Evolutionary conservation across 2,113 vertebrate genomes (phyloP).

Genomic region (Eudyptes chrysolophus): DNA sequence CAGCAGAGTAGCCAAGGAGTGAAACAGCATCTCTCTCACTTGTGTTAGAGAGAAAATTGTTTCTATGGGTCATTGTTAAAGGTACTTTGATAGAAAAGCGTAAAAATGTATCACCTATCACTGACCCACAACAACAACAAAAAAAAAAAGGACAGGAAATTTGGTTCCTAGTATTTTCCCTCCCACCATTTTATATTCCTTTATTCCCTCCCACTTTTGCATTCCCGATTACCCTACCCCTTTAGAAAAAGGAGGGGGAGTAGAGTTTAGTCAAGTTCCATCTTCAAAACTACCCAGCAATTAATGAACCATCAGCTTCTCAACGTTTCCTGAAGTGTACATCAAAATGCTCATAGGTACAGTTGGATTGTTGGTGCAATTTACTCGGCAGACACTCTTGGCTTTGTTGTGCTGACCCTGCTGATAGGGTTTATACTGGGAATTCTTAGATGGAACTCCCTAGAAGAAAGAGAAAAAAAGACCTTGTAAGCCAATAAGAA

Average conservation of each 20-base stretch:
- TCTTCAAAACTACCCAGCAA: constrained; percentile 37
- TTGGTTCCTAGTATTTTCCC: neutral
- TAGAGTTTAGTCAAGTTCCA: constrained; percentile 36
- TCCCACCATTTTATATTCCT: neutral
- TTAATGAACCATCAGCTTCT: constrained; percentile 28
- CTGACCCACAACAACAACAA: neutral
- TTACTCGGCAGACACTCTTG: constrained; percentile 30
- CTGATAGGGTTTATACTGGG: constrained; percentile 29
- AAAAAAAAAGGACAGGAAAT: neutral
- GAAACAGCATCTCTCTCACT: constrained; percentile 4
- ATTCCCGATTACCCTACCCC: neutral
- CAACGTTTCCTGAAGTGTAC: neutral
- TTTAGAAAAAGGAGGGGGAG: constrained; percentile 10
- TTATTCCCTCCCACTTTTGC: constrained; percentile 36
- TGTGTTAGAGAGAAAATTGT: neutral
- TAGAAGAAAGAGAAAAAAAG: neutral
- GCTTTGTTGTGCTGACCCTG: constrained; percentile 67
- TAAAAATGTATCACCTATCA: constrained; percentile 14
- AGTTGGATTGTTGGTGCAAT: neutral
- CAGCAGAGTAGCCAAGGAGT: constrained; percentile 50
- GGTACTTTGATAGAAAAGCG: constrained; percentile 24
- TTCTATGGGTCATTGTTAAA: neutral
- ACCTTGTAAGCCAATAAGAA: neutral
- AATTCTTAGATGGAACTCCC: constrained; percentile 53
- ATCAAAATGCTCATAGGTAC: neutral